These are phyloP conservation scores for Nomada ruficornis DNA, from an alignment of 2,888 invertebrate genomes.

Conservation along the genomic window DNA sequence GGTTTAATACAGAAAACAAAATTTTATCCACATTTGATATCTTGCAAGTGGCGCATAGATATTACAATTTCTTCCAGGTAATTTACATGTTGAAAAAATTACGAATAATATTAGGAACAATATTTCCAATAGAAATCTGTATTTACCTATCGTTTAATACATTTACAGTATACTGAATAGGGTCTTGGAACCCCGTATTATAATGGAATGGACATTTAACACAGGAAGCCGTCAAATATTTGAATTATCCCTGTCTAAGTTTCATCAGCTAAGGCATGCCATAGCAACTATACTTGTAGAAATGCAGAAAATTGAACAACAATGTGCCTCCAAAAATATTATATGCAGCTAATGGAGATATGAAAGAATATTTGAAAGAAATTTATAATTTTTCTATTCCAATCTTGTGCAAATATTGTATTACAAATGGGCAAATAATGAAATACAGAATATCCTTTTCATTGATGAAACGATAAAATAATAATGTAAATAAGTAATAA, in stretches of 20 bases:
- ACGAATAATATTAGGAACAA: background rate
- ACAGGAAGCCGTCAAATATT: slow-evolving; percentile 84
- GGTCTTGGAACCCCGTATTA: slow-evolving; percentile 84
- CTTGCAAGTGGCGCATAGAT: slow-evolving; percentile 85
- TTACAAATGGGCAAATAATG: slow-evolving; percentile 11
- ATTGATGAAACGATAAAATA: slow-evolving; percentile 5
- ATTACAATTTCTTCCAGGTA: slow-evolving; percentile 85
- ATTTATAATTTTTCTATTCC: background rate
- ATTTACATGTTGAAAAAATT: slow-evolving; percentile 1
- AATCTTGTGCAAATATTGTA: slow-evolving; percentile 9
- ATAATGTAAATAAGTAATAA: slow-evolving; percentile 21
- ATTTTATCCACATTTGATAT: slow-evolving; percentile 82
- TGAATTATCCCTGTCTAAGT: slow-evolving; percentile 85
- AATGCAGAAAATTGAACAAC: slow-evolving; percentile 85
- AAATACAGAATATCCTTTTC: slow-evolving; percentile 15
- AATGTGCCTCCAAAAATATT: slow-evolving; percentile 83
- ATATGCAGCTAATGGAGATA: slow-evolving; percentile 45
- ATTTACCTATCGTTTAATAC: background rate
- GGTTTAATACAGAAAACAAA: slow-evolving; percentile 83
- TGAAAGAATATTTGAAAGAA: background rate
- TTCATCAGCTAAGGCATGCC: slow-evolving; percentile 85
- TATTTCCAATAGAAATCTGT: too few species aligned
- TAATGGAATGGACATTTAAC: slow-evolving; percentile 85
- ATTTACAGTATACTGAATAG: slow-evolving; percentile 82
- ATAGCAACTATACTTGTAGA: slow-evolving; percentile 85